Conservation (phyloP, 2,888 invertebrate species). For the Tenthredo livida region DNA sequence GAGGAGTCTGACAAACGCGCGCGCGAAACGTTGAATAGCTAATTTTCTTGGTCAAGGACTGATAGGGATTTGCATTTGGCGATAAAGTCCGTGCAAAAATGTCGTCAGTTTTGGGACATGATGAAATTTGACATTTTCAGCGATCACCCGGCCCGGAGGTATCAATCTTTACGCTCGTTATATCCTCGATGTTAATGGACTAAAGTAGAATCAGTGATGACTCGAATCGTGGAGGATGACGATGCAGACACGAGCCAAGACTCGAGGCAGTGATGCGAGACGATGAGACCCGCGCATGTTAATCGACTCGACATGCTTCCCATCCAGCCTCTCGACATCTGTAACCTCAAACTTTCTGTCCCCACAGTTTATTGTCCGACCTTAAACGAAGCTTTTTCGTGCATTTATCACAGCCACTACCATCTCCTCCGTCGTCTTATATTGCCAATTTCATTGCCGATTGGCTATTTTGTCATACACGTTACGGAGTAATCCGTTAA, state of each 20-base stretch:
- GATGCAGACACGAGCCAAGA: conserved; percentile 62
- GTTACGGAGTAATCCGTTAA: not conserved
- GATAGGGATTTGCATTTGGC: not conserved
- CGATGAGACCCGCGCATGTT: conserved; percentile 60
- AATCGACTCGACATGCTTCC: conserved; percentile 47
- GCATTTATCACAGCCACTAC: not conserved
- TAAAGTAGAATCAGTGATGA: not conserved
- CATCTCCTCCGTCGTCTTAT: not conserved
- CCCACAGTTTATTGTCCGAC: not conserved
- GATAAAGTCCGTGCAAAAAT: not conserved
- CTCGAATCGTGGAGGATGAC: conserved; percentile 60
- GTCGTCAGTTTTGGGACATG: not conserved
- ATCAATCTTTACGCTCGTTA: conserved; percentile 30
- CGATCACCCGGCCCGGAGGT: not conserved
- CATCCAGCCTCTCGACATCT: conserved; percentile 22
- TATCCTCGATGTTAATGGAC: conserved; percentile 44
- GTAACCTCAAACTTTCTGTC: conserved; percentile 22
- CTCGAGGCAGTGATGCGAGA: conserved; percentile 65
- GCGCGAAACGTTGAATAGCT: not conserved
- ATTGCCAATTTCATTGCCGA: not conserved
- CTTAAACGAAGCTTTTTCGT: not conserved
- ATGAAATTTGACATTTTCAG: not conserved
- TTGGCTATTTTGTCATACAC: not conserved
- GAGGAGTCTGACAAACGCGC: not conserved
- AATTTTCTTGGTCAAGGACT: not conserved